Base-by-base conservation (phyloP, 2,113 vertebrate genomes). In the Sterrhoptilus dennistouni region DNA sequence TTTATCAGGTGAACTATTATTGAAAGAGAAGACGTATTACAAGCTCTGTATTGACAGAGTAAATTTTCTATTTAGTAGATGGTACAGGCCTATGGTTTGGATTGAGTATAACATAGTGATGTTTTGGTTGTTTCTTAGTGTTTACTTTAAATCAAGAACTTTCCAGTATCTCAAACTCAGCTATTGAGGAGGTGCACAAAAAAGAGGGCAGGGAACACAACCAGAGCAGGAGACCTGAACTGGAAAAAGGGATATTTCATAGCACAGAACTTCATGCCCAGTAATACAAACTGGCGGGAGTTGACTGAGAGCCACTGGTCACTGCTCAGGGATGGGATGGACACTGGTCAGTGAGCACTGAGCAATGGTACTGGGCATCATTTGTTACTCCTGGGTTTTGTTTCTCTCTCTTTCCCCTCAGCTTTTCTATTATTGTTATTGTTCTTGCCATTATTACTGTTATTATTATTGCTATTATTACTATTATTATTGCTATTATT, bases 221-320 rank as follows among this genome's bases (percentile, higher is more conserved):
- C 6, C 12, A 78, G 22, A 14, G 49, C 10, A 35, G 24, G 25
- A 31, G 47, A 61, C 10, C 12, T 22, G 6, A 63, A 31, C 14
- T 42, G 25, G 14, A n/a, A 29, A 69, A 42, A 54, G 25, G 10
- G 8, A 56, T 54, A 36, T 56, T 63, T 18, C 27, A 24, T 31
- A 28, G 31, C 35, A 42, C 2, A 42, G 31, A 47, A 40, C 12
- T 20, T 49, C 25, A 8, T 27, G 4, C 6, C 27, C n/a, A 38
- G 12, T 11, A 8, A 8, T 10, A 24, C 1, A 38, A 54, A 29
- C 10, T 29, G 33, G 6, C 2, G 5, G 3, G 17, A 76, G 14
- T 3, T 61, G 14, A 3, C 54, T 45, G 31, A 22, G 21, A 68
- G 38, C 14, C 40, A 12, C 5, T 10, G 20, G 31, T 35, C n/a